Percentiles rank a stretch among this genome's conserved stretches.
Conservation (phyloP, 1,140 invertebrate genomes). For the Homalodisca vitripennis region DNA sequence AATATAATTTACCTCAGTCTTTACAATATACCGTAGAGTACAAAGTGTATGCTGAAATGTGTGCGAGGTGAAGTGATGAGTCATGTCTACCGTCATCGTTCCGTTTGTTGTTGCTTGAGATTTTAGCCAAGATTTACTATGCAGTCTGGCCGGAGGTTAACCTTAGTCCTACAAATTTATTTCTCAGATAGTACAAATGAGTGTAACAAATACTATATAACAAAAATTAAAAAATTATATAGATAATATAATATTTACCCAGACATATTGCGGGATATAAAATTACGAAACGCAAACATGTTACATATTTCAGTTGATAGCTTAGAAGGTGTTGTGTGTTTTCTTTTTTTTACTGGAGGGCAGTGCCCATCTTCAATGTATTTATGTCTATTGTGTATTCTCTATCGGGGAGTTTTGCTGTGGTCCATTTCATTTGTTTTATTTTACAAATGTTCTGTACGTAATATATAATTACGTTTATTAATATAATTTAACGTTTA, state of each 20-base stretch:
- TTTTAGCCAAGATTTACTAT: constrained; percentile 3
- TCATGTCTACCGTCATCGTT: neutral
- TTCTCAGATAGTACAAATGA: constrained; percentile 31
- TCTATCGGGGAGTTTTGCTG: too few species aligned
- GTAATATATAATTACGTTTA: too few species aligned
- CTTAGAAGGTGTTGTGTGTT: constrained; percentile 14
- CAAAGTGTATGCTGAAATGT: neutral
- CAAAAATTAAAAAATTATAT: constrained; percentile 21
- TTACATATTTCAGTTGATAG: constrained; percentile 9
- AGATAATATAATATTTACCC: constrained; percentile 20
- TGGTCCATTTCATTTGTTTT: too few species aligned
- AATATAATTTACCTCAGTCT: constrained; percentile 18
- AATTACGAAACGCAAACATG: constrained; percentile 5
- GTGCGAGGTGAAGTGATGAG: neutral
- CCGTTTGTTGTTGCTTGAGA: neutral
- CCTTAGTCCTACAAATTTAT: constrained; percentile 23
- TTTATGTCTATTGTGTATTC: constrained; percentile 11
- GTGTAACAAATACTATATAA: constrained; percentile 27
- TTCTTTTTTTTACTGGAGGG: neutral
- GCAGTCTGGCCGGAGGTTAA: constrained; percentile 2
- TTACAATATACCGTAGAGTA: constrained; percentile 9
- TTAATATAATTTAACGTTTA: too few species aligned
- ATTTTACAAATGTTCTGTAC: too few species aligned
- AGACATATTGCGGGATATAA: constrained; percentile 14
- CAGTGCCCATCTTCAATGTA: neutral